These are phyloP conservation scores for Limanda limanda DNA, from an alignment of 2,113 vertebrate genomes.

Conservation along the genomic window DNA sequence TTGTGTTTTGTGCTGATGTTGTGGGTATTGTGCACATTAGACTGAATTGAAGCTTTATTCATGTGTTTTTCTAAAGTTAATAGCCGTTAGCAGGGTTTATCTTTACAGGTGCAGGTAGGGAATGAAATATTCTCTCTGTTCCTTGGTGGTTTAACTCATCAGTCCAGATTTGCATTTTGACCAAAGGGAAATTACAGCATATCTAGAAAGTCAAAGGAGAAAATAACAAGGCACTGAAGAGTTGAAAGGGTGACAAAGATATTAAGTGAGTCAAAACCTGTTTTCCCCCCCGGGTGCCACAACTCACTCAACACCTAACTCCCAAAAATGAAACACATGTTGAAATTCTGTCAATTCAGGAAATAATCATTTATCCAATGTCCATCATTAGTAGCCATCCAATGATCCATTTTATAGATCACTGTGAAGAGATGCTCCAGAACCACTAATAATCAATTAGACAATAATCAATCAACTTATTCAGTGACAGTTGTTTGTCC, in stretches of 20 bases:
- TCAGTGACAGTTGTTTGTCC: too few relatives aligned
- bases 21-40: not conserved
- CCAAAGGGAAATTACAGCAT: not conserved
- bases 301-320: not conserved
- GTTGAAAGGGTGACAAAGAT: not conserved
- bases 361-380: not conserved
- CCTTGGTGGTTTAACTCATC: not conserved
- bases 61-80: too few relatives aligned
- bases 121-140: not conserved
- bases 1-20: not conserved
- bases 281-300: not conserved
- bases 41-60: not conserved
- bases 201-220: not conserved
- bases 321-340: too few relatives aligned
- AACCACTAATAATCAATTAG: too few relatives aligned
- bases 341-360: not conserved
- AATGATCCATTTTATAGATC: too few relatives aligned
- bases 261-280: not conserved
- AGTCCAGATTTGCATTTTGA: not conserved
- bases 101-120: not conserved
- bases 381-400: not conserved
- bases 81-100: not conserved
- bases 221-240: not conserved
- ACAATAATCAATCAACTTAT: too few relatives aligned
- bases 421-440: too few relatives aligned